A percentile compares a stretch with the other conserved stretches of the same genome.
phyloP scores from a whole-genome alignment of 1,140 invertebrate genomes.

The Monomorium pharaonis region DNA sequence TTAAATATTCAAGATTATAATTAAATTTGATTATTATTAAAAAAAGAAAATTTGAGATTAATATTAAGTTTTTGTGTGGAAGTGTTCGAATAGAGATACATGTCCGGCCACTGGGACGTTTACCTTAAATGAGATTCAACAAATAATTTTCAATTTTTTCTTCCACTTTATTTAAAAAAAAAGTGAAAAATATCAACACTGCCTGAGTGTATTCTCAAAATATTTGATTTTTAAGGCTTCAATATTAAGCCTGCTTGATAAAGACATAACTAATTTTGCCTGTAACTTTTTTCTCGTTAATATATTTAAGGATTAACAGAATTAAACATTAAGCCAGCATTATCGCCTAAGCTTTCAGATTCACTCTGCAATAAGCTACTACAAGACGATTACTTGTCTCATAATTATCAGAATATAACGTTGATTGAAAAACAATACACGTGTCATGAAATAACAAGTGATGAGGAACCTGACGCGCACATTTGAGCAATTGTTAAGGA shows the following conservation, averaged over 20 bases:
- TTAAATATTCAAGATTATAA: too few species aligned
- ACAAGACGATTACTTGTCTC: neutral
- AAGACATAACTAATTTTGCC: neutral
- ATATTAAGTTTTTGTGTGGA: too few species aligned
- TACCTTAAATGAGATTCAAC: too few species aligned
- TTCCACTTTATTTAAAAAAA: neutral
- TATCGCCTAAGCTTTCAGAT: neutral
- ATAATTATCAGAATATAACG: neutral
- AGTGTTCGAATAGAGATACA: too few species aligned
- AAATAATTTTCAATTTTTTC: neutral
- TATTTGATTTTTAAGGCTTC: neutral
- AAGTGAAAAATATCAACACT: neutral
- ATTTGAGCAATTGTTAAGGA: constrained; percentile 37
- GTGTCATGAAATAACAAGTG: constrained; percentile 38
- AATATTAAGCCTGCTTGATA: neutral
- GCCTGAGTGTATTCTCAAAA: neutral
- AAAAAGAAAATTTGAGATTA: too few species aligned
- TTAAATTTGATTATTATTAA: too few species aligned
- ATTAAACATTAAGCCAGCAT: neutral
- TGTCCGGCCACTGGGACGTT: too few species aligned
- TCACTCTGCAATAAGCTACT: neutral
- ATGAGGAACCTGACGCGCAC: constrained; percentile 6
- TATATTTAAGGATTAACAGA: constrained; percentile 4
- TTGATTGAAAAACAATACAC: constrained; percentile 4
- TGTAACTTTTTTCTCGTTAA: neutral